phyloP scores from a whole-genome alignment of 2,113 vertebrate species.

The Struthio camelus region DNA sequence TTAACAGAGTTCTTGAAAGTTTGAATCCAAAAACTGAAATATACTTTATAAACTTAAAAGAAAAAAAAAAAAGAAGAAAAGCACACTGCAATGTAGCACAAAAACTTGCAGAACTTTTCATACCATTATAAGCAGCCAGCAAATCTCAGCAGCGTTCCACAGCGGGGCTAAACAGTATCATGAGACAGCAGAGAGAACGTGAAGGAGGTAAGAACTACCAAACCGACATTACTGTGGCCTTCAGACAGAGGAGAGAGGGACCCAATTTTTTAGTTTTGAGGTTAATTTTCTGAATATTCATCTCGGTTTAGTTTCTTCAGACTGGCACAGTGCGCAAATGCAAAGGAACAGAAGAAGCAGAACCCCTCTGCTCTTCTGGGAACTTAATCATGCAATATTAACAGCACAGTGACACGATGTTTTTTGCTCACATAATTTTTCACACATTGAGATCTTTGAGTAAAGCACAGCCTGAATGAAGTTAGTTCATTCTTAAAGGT shows the following conservation, averaged over 20 bases:
- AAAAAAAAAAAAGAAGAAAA: neutral
- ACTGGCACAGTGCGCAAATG: neutral
- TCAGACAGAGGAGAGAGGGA: neutral
- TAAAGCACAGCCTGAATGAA: neutral
- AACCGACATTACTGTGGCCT: neutral
- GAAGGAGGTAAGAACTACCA: neutral
- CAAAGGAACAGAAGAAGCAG: neutral
- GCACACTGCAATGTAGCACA: neutral
- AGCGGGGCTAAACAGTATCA: neutral
- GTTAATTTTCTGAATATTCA: neutral
- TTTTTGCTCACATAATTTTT: neutral
- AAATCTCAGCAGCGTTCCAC: neutral
- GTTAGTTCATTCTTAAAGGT: neutral
- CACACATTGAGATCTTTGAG: neutral
- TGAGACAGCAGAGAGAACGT: neutral
- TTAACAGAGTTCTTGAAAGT: neutral
- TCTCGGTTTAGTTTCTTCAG: neutral
- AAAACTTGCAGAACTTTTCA: neutral
- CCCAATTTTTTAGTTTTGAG: neutral
- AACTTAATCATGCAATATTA: neutral
- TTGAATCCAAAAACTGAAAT: neutral
- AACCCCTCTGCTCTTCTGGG: neutral
- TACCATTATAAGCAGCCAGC: neutral
- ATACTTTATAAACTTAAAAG: neutral
- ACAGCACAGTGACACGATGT: neutral